phyloP scores from a whole-genome alignment of 92 coral and sea anemone genomes.

The Porites cylindrica region DNA sequence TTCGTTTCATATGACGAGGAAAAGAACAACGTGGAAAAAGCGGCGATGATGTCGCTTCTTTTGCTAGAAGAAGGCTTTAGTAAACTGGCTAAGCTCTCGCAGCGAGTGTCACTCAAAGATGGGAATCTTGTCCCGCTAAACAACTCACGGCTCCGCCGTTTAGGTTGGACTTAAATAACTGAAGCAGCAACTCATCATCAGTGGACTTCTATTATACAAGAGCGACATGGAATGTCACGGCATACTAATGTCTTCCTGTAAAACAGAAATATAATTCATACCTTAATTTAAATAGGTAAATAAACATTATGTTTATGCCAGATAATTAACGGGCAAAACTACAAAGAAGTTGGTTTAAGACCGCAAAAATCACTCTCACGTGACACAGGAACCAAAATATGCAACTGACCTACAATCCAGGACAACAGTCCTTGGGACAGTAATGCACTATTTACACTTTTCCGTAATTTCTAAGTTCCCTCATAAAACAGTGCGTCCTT shows the following conservation, averaged over 20 bases:
- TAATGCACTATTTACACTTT: too few relatives aligned
- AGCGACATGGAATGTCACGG: background rate
- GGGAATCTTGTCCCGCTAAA: background rate
- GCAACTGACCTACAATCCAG: too few relatives aligned
- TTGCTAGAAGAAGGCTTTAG: slow-evolving; percentile 23
- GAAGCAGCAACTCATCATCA: background rate
- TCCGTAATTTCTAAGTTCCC: too few relatives aligned
- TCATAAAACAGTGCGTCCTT: too few relatives aligned
- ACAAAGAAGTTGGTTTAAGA: too few relatives aligned
- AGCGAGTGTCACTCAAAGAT: slow-evolving; percentile 14
- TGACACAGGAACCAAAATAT: too few relatives aligned
- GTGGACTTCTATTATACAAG: background rate
- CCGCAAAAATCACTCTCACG: too few relatives aligned
- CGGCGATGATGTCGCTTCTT: slow-evolving; percentile 28
- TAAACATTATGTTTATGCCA: background rate
- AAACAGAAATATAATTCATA: background rate
- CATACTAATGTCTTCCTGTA: background rate
- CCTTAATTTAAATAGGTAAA: background rate
- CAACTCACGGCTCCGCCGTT: background rate
- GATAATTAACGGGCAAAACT: background rate
- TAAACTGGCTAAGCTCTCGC: background rate
- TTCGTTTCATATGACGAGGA: slow-evolving; percentile 36
- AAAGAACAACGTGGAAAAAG: slow-evolving; percentile 17
- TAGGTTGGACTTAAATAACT: background rate
- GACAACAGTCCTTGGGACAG: too few relatives aligned